These are phyloP conservation scores for Netelia virgata DNA, from an alignment of 2,888 invertebrate species.

Conservation along the genomic window DNA sequence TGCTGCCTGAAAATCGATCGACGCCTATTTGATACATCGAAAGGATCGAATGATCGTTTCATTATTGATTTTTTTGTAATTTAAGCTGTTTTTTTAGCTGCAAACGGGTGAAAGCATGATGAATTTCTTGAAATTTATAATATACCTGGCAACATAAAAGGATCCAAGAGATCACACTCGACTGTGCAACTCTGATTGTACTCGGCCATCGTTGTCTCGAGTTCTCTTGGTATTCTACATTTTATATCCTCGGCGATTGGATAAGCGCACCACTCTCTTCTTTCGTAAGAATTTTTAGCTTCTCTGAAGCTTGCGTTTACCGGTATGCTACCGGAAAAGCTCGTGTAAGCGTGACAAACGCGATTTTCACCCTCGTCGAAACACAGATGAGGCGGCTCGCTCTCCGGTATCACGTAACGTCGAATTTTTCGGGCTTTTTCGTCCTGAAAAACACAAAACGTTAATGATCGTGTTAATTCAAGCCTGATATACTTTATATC, in stretches of 20 bases:
- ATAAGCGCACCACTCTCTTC: constrained; percentile 89
- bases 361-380: constrained; percentile 81
- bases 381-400: constrained; percentile 88
- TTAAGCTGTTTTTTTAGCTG: no score
- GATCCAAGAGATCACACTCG: constrained; percentile 90
- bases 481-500: background rate
- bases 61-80: constrained; percentile 7
- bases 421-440: constrained; percentile 71
- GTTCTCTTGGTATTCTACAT: constrained; percentile 87
- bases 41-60: background rate
- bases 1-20: constrained; percentile 85
- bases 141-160: constrained; percentile 87
- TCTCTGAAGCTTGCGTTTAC: constrained; percentile 87
- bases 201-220: constrained; percentile 81
- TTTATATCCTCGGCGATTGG: constrained; percentile 86
- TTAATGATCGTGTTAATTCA: constrained; percentile 9
- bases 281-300: constrained; percentile 84
- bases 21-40: background rate
- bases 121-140: no score
- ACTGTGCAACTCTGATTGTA: constrained; percentile 87
- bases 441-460: constrained; percentile 30
- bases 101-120: no score
- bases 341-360: constrained; percentile 88
- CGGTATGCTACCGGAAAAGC: constrained; percentile 86
- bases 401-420: constrained; percentile 74